Base-by-base conservation (phyloP, 2,113 vertebrate genomes). In the Notothenia coriiceps region DNA sequence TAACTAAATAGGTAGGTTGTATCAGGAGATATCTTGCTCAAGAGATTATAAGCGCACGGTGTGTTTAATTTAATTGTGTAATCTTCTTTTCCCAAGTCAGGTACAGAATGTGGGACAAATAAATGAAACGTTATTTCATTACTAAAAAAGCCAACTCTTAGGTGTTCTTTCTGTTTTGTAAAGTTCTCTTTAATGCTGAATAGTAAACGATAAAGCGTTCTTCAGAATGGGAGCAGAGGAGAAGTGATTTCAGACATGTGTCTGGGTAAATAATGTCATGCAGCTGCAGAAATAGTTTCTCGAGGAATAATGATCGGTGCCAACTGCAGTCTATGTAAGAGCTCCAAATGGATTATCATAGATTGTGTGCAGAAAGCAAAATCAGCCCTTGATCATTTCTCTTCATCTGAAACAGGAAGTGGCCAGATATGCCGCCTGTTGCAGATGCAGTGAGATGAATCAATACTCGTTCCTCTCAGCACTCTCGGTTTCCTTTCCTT, bases 371-470 rank as follows among this genome's bases (percentile, higher is more conserved):
- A 59, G 35, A 33, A 12, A 47, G 47, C 17, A 55, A 33, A 76
- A 47, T 17, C 47, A 64, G 63, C 20, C 12, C 22, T 29, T 72
- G 18, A 44, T 64, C 67, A 43, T 13, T 57, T 0, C 22, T 33
- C 11, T 67, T 69, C 54, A 72, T 76, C 43, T 71, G 33, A 69
- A 73, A 60, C 29, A 77, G 69, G 77, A 84, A 80, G 62, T 75
- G 67, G 15, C 47, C 57, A 67, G 54, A 44, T 46, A 43, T 3
- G 2, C 20, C 2, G 13, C 49, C 59, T 77, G 68, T 79, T 64
- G 52, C n/a, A 63, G 55, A 72, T 65, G 65, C 69, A 20, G 80
- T 51, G 71, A 77, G 70, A 89, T 89, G 33, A 74, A 80, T 91
- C 87, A 73, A 86, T 86, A 74, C 70, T 66, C 25, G 47, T 80